Base-by-base conservation (phyloP, 2,113 vertebrate genomes). In the Struthio camelus region DNA sequence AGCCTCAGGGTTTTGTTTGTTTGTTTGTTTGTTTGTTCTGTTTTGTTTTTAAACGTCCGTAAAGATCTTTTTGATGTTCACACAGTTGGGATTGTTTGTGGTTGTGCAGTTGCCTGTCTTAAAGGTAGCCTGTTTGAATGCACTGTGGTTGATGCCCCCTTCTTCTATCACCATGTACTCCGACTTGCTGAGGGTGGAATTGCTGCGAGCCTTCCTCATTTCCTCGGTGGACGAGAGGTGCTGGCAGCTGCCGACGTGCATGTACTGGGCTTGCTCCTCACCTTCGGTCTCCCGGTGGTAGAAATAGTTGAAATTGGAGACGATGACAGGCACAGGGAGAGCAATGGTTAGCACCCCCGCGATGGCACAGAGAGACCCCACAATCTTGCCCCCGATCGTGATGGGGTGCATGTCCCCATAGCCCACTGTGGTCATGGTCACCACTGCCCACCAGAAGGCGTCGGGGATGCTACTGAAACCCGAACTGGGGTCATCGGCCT, bases 381-480 rank as follows among this genome's bases (percentile, higher is more conserved):
- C 99, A 4, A 99, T 99, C 97, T 99, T 99, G 5, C 99, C 99
- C 56, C 99, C 99, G 7, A 99, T 99, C 44, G 99, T 99, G 94
- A 99, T 99, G 6, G 99, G 99, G 89, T 99, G 99, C 99, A 99
- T 99, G 95, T 99, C 99, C 18, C 99, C 99, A 0, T 99, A 99
- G 54, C 99, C 99, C 56, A 99, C 99, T 0, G 99, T 99, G 51
- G 99, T 99, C 99, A 99, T 99, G 97, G 99, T 99, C 34, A 99
- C 99, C 93, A 99, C 99, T 4, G 99, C 99, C 99, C 99, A 99
- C 99, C 99, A 99, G 98, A 99, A 99, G 15, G 99, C 99, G 32
- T 99, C 99, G 0, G 99, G 99, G 94, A 99, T 99, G 97, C 99
- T 99, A 90, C 93, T 99, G 96, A 99, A 99, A 20, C 99, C 98